These are phyloP conservation scores for Platorchestia sp. DNA, from an alignment of 1,140 invertebrate species.

Conservation along the genomic window DNA sequence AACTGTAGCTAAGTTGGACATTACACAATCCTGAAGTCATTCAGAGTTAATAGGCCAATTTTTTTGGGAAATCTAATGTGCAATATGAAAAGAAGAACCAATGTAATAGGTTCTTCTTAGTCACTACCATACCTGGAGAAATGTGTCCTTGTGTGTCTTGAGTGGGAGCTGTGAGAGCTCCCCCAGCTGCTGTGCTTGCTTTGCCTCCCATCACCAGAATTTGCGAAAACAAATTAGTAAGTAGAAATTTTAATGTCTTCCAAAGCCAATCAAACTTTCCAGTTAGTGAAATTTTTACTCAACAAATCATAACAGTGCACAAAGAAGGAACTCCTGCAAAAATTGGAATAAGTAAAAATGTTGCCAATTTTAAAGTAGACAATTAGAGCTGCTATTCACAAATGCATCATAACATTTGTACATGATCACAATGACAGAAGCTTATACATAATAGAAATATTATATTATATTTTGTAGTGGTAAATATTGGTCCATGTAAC, in stretches of 20 bases:
- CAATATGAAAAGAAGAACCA: no score
- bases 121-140: neutral
- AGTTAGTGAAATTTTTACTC: neutral
- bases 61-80: no score
- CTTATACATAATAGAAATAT: no score
- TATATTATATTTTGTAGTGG: no score
- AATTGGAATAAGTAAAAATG: neutral
- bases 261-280: neutral
- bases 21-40: no score
- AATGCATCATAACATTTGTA: no score
- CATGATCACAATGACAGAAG: no score
- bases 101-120: no score
- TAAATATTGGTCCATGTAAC: no score
- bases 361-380: neutral
- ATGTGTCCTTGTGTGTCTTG: slow-evolving; percentile 47
- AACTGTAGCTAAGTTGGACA: no score
- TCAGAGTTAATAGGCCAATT: no score
- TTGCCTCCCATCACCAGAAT: slow-evolving; percentile 31
- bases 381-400: no score
- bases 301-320: neutral
- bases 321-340: neutral
- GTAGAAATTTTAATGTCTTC: neutral
- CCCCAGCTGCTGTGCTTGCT: slow-evolving; percentile 22
- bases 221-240: neutral
- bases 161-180: slow-evolving; percentile 18